Evolutionary conservation across 2,113 vertebrate species (phyloP).

Genomic region (Otolemur garnettii): DNA sequence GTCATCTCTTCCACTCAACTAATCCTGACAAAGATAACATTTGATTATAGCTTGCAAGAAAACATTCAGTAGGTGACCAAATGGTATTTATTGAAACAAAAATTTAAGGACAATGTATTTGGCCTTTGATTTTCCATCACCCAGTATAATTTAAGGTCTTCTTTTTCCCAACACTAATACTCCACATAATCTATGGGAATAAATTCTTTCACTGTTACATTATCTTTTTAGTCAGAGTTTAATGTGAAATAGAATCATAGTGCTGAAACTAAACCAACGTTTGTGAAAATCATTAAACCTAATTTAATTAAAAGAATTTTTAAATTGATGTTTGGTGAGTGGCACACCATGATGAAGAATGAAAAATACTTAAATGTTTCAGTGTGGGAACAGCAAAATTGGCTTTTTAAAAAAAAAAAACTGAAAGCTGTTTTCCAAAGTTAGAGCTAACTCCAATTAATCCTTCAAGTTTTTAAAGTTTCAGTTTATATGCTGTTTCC

Average conservation of each 20-base stretch:
- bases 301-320: background rate
- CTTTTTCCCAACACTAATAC: background rate
- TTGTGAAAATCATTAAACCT: slow-evolving; percentile 1
- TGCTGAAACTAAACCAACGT: background rate
- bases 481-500: background rate
- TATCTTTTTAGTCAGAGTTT: background rate
- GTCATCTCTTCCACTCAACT: background rate
- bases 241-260: slow-evolving; percentile 11
- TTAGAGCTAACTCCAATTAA: background rate
- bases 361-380: background rate
- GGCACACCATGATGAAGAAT: background rate
- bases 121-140: background rate
- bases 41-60: background rate
- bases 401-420: background rate
- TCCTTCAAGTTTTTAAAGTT: background rate
- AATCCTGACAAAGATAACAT: background rate
- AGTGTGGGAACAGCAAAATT: background rate
- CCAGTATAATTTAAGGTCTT: background rate
- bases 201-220: background rate
- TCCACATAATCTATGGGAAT: background rate
- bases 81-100: background rate
- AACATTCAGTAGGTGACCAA: background rate
- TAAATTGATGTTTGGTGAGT: background rate
- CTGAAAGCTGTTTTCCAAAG: background rate
- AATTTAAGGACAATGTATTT: background rate